Conservation (phyloP, 1,140 invertebrate species). For the Ceratoteleas bidentatus region DNA sequence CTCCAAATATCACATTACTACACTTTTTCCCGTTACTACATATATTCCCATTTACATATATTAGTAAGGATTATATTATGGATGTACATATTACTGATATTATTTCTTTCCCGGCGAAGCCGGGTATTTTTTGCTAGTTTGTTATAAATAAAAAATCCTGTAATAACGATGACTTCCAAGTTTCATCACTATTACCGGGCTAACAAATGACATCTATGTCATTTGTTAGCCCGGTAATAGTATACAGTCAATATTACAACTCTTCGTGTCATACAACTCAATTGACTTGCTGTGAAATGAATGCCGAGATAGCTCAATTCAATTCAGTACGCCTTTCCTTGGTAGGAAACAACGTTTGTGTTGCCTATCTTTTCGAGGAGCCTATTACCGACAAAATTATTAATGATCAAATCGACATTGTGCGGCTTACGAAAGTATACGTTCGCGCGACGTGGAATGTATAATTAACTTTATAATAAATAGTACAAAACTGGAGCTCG, state of each 20-base stretch:
- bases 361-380: not conserved
- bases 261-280: constrained; percentile 9
- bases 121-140: no score
- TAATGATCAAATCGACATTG: constrained; percentile 1
- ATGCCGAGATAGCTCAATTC: constrained; percentile 12
- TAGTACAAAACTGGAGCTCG: not conserved
- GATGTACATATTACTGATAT: no score
- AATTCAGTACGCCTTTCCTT: constrained; percentile 18
- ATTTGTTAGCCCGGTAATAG: no score
- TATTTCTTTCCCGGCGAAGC: no score
- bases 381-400: not conserved
- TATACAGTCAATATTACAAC: no score
- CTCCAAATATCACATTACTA: no score
- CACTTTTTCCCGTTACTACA: no score
- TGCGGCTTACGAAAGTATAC: not conserved
- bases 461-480: not conserved
- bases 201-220: no score
- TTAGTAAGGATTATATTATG: no score
- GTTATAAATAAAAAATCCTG: no score
- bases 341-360: not conserved
- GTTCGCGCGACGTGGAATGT: not conserved
- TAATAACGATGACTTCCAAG: not conserved
- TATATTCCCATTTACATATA: no score
- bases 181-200: no score
- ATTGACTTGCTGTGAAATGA: constrained; percentile 12